A percentile compares a stretch with the other conserved stretches of the same genome.
Conservation (phyloP, 1,140 invertebrate species). For the Leptonema lineaticorne region DNA sequence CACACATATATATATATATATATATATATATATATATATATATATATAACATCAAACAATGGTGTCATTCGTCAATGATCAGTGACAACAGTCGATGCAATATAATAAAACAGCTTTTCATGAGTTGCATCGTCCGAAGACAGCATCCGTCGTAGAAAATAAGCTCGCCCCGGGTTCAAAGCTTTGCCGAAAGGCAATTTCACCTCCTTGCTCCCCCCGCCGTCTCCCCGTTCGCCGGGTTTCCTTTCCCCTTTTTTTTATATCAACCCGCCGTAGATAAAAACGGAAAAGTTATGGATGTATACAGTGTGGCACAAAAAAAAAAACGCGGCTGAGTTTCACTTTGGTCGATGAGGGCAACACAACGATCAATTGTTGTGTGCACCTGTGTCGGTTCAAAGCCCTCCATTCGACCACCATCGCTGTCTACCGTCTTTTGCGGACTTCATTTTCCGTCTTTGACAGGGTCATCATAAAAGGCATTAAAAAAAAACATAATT, state of each 20-base stretch:
- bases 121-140: neutral
- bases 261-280: neutral
- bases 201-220: neutral
- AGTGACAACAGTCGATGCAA: neutral
- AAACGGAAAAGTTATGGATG: neutral
- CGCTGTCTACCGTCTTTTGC: too few species aligned
- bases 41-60: conserved; percentile 1
- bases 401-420: too few species aligned
- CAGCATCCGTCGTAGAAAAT: neutral
- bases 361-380: neutral
- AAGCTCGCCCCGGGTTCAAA: neutral
- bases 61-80: neutral
- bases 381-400: neutral
- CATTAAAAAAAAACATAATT: too few species aligned
- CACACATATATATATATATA: neutral
- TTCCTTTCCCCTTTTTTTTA: too few species aligned
- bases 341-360: too few species aligned
- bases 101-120: neutral
- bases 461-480: too few species aligned
- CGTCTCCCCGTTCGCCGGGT: too few species aligned
- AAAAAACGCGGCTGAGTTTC: neutral
- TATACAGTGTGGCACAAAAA: too few species aligned
- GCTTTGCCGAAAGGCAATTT: too few species aligned
- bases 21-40: neutral
- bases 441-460: too few species aligned